Conservation (phyloP, 2,888 invertebrate genomes). For the Sussaba pulchella region DNA sequence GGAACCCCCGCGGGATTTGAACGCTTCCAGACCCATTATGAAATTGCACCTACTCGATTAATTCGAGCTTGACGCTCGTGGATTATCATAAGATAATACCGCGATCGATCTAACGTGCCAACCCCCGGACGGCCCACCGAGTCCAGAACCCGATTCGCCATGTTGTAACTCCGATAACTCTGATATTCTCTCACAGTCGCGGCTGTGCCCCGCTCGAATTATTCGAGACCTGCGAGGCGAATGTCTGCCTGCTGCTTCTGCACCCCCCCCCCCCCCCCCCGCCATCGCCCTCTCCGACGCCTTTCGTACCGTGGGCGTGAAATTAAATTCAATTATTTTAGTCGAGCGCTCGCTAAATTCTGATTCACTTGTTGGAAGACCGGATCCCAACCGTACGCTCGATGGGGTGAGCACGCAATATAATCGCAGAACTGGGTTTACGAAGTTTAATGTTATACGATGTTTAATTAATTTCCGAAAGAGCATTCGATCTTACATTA, state of each 20-base stretch:
- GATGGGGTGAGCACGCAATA: slow-evolving; percentile 14
- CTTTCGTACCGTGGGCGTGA: slow-evolving; percentile 61
- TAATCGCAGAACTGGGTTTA: slow-evolving; percentile 26
- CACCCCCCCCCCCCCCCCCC: neutral
- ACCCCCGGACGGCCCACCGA: slow-evolving; percentile 22
- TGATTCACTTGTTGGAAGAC: slow-evolving; percentile 66
- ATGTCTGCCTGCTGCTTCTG: slow-evolving; percentile 8
- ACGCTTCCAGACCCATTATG: slow-evolving; percentile 77
- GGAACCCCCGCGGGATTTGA: slow-evolving; percentile 68
- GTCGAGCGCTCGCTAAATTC: slow-evolving; percentile 68
- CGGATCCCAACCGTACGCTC: slow-evolving; percentile 4
- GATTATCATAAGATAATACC: slow-evolving; percentile 83
- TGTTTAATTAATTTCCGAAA: slow-evolving; percentile 24
- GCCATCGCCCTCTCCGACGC: slow-evolving; percentile 25
- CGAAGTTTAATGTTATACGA: slow-evolving; percentile 2
- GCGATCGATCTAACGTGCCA: slow-evolving; percentile 60
- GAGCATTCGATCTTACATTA: neutral
- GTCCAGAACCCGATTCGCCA: slow-evolving; percentile 13
- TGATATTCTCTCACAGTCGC: slow-evolving; percentile 53
- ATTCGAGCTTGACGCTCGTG: slow-evolving; percentile 78
- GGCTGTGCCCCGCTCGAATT: slow-evolving; percentile 53
- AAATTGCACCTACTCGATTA: slow-evolving; percentile 84
- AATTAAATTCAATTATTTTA: slow-evolving; percentile 69
- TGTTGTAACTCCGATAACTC: slow-evolving; percentile 47
- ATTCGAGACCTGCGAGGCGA: slow-evolving; percentile 40